Evolutionary conservation across 2,113 vertebrate species (phyloP).

Genomic region (human (Homo sapiens)): DNA sequence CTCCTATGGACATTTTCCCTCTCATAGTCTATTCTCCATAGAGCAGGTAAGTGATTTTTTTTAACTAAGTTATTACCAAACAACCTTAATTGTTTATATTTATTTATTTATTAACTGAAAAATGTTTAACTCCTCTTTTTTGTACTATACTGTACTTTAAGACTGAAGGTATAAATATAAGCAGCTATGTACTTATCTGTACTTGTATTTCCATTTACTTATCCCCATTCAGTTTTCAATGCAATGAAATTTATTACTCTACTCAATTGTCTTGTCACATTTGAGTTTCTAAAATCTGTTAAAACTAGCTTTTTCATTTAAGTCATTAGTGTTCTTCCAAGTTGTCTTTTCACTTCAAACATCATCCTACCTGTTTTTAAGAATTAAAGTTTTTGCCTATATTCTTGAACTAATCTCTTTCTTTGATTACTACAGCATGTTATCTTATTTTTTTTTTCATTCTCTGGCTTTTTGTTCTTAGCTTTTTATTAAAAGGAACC

Average conservation of each 20-base stretch:
- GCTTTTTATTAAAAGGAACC: background rate
- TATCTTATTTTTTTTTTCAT: background rate
- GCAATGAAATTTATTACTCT: background rate
- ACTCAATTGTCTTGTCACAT: background rate
- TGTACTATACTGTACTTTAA: background rate
- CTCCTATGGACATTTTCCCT: background rate
- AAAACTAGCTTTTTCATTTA: background rate
- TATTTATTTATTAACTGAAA: background rate
- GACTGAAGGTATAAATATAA: background rate
- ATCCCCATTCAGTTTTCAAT: background rate
- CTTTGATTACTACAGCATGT: background rate
- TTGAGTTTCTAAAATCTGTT: background rate
- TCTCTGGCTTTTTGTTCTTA: background rate
- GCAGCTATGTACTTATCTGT: background rate
- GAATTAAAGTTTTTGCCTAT: too few species aligned
- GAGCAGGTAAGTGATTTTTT: background rate
- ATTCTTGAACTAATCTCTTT: background rate
- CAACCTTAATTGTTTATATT: background rate
- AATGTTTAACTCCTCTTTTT: background rate
- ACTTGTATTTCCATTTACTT: background rate
- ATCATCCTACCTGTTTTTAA: background rate
- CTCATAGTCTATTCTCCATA: background rate
- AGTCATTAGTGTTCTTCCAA: background rate
- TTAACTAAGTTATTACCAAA: background rate
- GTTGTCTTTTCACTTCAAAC: background rate